Conservation (phyloP, 2,797 vertebrate species). For the Notolabrus celidotus region DNA sequence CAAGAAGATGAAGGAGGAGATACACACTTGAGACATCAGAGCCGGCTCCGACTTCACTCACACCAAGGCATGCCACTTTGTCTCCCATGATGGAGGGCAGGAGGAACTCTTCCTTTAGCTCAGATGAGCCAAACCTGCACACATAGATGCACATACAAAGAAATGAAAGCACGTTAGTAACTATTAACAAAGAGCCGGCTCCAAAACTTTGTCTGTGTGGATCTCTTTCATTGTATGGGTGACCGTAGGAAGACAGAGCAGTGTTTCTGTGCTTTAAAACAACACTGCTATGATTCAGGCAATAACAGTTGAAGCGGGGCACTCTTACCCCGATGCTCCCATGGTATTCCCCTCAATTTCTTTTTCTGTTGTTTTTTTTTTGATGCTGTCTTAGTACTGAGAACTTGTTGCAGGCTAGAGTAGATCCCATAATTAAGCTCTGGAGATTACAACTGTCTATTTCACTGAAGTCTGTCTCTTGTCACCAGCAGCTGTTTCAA, state of each 20-base stretch:
- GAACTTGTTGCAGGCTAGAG: slow-evolving; percentile 34
- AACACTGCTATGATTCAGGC: slow-evolving; percentile 33
- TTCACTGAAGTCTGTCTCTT: slow-evolving; percentile 37
- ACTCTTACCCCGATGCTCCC: slow-evolving; percentile 25
- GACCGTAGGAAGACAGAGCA: neutral
- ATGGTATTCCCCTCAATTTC: neutral
- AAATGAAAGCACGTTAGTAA: neutral
- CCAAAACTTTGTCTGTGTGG: neutral
- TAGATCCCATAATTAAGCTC: slow-evolving; percentile 68
- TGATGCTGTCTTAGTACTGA: slow-evolving; percentile 30
- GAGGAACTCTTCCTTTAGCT: slow-evolving; percentile 89
- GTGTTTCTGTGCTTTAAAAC: slow-evolving; percentile 20
- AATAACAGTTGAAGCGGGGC: slow-evolving; percentile 41
- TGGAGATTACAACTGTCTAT: slow-evolving; percentile 40
- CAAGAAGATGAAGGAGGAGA: slow-evolving; percentile 9
- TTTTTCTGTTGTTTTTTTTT: neutral
- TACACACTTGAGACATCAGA: slow-evolving; percentile 91
- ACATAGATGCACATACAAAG: slow-evolving; percentile 4
- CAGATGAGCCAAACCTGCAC: slow-evolving; percentile 87
- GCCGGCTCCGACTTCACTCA: slow-evolving; percentile 89
- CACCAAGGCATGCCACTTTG: slow-evolving; percentile 88
- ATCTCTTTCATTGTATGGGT: slow-evolving; percentile 5
- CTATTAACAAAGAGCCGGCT: neutral
- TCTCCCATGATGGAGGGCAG: slow-evolving; percentile 87
- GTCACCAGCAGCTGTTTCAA: slow-evolving; percentile 54